A percentile compares a stretch with the other conserved stretches of the same genome.
These are phyloP conservation scores for Xyrichtys novacula DNA, from an alignment of 2,797 vertebrate genomes.

Conservation along the genomic window DNA sequence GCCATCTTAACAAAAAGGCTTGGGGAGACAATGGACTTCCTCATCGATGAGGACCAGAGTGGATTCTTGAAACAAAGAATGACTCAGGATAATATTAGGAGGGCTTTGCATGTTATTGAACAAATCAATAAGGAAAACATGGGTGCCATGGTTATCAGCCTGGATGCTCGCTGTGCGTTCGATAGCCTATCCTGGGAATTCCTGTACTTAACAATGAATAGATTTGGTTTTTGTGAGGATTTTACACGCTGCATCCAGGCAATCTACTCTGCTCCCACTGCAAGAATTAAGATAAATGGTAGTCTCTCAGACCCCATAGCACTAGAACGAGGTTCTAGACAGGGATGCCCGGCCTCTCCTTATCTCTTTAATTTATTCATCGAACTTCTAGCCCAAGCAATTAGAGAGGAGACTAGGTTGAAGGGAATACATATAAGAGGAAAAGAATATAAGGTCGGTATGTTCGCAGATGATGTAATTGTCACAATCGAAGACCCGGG, in stretches of 20 bases:
- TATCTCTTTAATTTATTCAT: no score
- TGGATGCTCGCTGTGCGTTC: neutral
- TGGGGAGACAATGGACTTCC: neutral
- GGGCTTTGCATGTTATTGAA: neutral
- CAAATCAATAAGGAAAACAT: neutral
- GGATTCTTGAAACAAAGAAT: neutral
- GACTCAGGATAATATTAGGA: neutral
- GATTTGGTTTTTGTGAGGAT: no score
- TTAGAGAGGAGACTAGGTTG: neutral
- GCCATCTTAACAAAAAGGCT: neutral
- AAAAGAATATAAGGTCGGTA: neutral
- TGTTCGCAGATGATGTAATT: conserved; percentile 6
- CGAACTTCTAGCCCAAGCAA: no score
- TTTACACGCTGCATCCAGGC: no score
- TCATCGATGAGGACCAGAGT: neutral
- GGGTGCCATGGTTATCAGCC: neutral
- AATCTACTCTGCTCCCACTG: no score
- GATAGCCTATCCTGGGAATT: neutral
- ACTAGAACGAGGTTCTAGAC: no score
- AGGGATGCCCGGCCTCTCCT: no score
- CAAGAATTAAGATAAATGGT: no score
- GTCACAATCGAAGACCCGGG: neutral
- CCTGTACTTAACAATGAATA: neutral
- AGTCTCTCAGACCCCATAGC: no score
- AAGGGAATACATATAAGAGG: neutral